Evolutionary conservation across 2,888 invertebrate genomes (phyloP).

Genomic region (Habroteleia sp.): DNA sequence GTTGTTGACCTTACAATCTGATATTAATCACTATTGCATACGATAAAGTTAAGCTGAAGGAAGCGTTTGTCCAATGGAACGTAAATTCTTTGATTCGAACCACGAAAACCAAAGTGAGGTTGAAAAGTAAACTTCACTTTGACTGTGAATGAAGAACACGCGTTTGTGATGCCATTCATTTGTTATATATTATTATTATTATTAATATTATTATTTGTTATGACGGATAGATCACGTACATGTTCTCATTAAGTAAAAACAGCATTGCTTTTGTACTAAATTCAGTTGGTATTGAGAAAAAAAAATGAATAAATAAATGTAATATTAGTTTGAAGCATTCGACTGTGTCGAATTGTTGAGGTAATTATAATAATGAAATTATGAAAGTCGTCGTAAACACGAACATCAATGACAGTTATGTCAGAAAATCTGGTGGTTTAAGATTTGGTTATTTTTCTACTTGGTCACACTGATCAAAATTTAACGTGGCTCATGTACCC

Average conservation of each 20-base stretch:
- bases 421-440: conserved; percentile 67
- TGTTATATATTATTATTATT: no score
- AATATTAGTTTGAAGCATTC: conserved; percentile 76
- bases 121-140: neutral
- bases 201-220: no score
- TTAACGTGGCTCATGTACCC: conserved; percentile 75
- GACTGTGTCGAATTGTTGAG: conserved; percentile 67
- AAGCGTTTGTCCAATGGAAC: conserved; percentile 60
- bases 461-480: conserved; percentile 62
- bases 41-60: conserved; percentile 35
- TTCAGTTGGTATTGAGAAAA: conserved; percentile 16
- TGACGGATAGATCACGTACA: neutral
- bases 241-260: conserved; percentile 21
- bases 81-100: conserved; percentile 59
- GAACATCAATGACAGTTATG: conserved; percentile 57
- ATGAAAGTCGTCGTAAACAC: conserved; percentile 55
- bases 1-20: conserved; percentile 4
- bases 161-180: no score
- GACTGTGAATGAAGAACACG: conserved; percentile 11
- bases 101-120: conserved; percentile 15
- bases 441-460: conserved; percentile 64
- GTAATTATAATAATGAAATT: conserved; percentile 61
- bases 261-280: conserved; percentile 40
- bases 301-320: conserved; percentile 57
- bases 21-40: conserved; percentile 47